These are phyloP conservation scores for Cricetomys ansorgei DNA, from an alignment of 2,113 vertebrate genomes.

Conservation along the genomic window DNA sequence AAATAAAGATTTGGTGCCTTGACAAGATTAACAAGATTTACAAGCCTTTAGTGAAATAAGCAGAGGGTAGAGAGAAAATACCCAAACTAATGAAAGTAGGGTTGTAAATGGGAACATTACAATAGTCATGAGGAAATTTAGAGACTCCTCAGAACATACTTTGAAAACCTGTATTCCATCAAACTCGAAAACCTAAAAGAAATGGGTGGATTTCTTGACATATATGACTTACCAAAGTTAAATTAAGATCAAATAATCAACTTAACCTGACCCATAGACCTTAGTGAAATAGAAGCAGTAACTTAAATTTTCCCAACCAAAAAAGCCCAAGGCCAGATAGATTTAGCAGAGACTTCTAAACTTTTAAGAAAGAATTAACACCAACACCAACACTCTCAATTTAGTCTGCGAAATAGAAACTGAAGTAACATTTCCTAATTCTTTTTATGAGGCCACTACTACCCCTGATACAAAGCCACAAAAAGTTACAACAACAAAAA, in stretches of 20 bases:
- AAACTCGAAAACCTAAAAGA: too few relatives aligned
- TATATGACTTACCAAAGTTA: neutral
- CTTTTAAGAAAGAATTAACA: neutral
- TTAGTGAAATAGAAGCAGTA: too few relatives aligned
- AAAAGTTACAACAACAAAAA: neutral
- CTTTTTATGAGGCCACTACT: neutral
- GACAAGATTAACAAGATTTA: neutral
- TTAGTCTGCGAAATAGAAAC: neutral
- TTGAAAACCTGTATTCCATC: too few relatives aligned
- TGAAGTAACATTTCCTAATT: neutral
- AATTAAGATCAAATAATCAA: neutral
- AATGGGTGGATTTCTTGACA: too few relatives aligned
- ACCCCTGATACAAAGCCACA: neutral
- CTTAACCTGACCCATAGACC: neutral
- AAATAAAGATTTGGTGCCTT: too few relatives aligned
- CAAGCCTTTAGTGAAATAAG: neutral
- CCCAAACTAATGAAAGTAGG: neutral
- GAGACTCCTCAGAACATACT: too few relatives aligned
- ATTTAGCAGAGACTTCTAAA: neutral
- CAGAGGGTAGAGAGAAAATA: neutral
- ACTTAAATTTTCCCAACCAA: neutral
- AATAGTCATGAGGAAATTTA: neutral
- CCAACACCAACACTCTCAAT: too few relatives aligned
- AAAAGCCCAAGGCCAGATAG: neutral
- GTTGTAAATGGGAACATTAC: neutral